These are phyloP conservation scores for Agriopis leucophaearia DNA, from an alignment of 2,888 invertebrate species.

Conservation along the genomic window DNA sequence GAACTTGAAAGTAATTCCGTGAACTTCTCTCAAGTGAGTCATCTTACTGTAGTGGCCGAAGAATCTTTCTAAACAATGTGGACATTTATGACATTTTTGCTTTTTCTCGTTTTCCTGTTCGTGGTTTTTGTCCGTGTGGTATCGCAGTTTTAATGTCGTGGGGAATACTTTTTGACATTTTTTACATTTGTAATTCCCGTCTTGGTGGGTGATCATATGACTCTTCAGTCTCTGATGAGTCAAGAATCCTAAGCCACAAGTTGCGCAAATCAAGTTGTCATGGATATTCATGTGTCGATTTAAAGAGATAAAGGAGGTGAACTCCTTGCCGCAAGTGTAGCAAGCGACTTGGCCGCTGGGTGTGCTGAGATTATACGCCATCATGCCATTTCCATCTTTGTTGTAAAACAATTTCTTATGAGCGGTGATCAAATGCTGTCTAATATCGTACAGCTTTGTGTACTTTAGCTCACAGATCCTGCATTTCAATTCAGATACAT, in stretches of 20 bases:
- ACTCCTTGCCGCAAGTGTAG: slow-evolving; percentile 72
- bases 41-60: slow-evolving; percentile 78
- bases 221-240: slow-evolving; percentile 75
- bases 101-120: slow-evolving; percentile 72
- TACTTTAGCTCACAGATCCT: slow-evolving; percentile 74
- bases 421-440: slow-evolving; percentile 63
- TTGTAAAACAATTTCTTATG: slow-evolving; percentile 76
- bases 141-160: slow-evolving; percentile 74
- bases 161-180: slow-evolving; percentile 73
- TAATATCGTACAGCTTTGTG: slow-evolving; percentile 72
- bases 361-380: slow-evolving; percentile 72
- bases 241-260: slow-evolving; percentile 79
- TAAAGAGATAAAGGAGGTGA: slow-evolving; percentile 77
- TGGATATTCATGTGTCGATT: slow-evolving; percentile 82
- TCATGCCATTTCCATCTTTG: slow-evolving; percentile 74
- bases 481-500: slow-evolving; percentile 74
- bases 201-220: slow-evolving; percentile 76
- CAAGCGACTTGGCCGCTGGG: slow-evolving; percentile 70
- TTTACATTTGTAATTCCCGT: slow-evolving; percentile 73
- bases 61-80: slow-evolving; percentile 78
- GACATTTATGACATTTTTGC: slow-evolving; percentile 75
- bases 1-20: slow-evolving; percentile 75
- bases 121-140: slow-evolving; percentile 75
- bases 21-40: slow-evolving; percentile 76
- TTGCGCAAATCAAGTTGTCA: slow-evolving; percentile 79